A percentile compares a stretch with the other conserved stretches of the same genome.
These are phyloP conservation scores for Dryobotodes eremita DNA, from an alignment of 2,888 invertebrate genomes.

Conservation along the genomic window DNA sequence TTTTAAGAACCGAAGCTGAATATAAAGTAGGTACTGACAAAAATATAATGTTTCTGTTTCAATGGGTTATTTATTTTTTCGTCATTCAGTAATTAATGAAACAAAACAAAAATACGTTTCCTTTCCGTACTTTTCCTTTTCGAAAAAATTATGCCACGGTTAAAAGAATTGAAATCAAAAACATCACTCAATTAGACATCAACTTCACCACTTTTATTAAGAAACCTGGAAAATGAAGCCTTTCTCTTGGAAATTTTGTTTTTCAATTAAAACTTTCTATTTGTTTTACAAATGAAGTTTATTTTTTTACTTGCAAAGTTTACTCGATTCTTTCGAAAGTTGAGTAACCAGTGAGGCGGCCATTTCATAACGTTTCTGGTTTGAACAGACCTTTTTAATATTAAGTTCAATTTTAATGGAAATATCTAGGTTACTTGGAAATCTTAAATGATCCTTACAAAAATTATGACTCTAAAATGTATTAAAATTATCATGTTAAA, in stretches of 20 bases:
- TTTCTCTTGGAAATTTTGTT: constrained; percentile 71
- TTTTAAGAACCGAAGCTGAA: constrained; percentile 4
- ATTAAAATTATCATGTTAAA: background rate
- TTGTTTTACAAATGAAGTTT: constrained; percentile 70
- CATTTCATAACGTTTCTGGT: constrained; percentile 41
- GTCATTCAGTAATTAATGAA: constrained; percentile 3
- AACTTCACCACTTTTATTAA: constrained; percentile 53
- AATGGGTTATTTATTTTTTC: constrained; percentile 1
- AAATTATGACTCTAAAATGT: background rate
- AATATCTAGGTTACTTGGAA: constrained; percentile 10
- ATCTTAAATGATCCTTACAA: background rate
- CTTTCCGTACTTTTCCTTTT: background rate
- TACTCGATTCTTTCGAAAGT: constrained; percentile 62
- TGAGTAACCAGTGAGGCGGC: constrained; percentile 50
- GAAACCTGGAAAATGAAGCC: constrained; percentile 64
- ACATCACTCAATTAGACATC: constrained; percentile 57
- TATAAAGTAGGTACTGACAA: background rate
- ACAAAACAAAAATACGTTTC: constrained; percentile 2
- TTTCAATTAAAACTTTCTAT: constrained; percentile 79
- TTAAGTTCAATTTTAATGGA: constrained; percentile 16
- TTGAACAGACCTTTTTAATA: constrained; percentile 32
- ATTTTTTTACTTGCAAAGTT: constrained; percentile 60
- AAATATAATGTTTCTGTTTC: background rate
- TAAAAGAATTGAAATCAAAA: constrained; percentile 35
- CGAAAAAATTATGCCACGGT: background rate